Evolutionary conservation across 1,140 invertebrate species (phyloP).

Genomic region (Drosophila saltans): DNA sequence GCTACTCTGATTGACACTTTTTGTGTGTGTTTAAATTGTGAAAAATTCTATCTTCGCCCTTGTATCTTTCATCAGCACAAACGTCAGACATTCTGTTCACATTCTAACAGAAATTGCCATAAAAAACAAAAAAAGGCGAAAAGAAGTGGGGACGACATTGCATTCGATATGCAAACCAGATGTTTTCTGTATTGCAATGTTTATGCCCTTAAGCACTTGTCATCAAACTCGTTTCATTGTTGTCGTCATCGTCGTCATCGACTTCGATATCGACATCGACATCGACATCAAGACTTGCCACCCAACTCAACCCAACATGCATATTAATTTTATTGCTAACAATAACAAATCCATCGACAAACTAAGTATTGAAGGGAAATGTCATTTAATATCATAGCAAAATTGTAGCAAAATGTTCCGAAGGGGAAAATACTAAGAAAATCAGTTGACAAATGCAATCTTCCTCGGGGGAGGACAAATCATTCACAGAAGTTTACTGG

Average conservation of each 20-base stretch:
- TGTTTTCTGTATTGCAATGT: constrained; percentile 51
- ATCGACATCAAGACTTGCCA: not conserved
- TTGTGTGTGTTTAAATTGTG: constrained; percentile 75
- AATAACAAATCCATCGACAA: constrained; percentile 76
- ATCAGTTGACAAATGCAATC: not conserved
- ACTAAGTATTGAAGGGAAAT: constrained; percentile 57
- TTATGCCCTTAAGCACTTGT: constrained; percentile 46
- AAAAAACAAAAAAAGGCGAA: constrained; percentile 32
- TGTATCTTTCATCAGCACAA: not conserved
- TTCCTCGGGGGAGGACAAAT: not conserved
- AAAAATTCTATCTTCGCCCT: constrained; percentile 40
- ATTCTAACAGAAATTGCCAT: constrained; percentile 39
- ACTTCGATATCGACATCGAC: constrained; percentile 23
- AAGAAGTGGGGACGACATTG: constrained; percentile 1
- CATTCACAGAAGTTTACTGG: not conserved
- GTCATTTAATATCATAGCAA: constrained; percentile 64
- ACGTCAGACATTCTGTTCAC: constrained; percentile 46
- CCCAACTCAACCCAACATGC: constrained; percentile 40
- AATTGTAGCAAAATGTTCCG: constrained; percentile 28
- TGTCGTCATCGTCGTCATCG: constrained; percentile 45
- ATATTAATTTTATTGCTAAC: constrained; percentile 78
- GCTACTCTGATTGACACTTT: constrained; percentile 63
- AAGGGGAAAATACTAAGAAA: constrained; percentile 14
- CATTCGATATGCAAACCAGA: constrained; percentile 71
- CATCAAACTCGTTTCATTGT: constrained; percentile 65